A percentile compares a stretch with the other conserved stretches of the same genome.
Evolutionary conservation across 2,888 invertebrate genomes (phyloP).

Genomic region (Tupiocoris notatus): DNA sequence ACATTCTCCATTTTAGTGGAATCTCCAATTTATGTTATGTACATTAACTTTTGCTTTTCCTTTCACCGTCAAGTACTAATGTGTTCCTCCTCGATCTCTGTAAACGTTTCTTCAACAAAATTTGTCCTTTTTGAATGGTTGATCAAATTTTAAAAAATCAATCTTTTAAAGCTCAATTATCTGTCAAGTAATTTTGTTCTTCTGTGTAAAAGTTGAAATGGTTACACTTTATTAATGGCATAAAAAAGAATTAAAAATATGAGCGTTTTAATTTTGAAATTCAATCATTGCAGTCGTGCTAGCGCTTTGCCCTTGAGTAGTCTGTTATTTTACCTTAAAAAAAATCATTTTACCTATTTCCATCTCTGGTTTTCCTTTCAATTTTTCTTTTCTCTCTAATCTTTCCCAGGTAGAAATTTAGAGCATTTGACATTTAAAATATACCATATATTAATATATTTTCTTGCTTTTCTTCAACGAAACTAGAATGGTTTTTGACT

Average conservation of each 20-base stretch:
- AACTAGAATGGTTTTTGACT: not conserved
- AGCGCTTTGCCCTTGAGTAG: conserved; percentile 39
- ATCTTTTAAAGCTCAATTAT: no score
- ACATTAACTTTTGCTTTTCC: not conserved
- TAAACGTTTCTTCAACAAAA: no score
- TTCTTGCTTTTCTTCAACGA: conserved; percentile 9
- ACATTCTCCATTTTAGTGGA: not conserved
- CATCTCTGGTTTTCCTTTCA: not conserved
- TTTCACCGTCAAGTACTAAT: not conserved
- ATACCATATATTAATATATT: not conserved
- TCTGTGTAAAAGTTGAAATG: no score
- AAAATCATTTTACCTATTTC: no score
- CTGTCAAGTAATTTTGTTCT: no score
- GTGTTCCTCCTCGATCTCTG: no score
- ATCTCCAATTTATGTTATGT: not conserved
- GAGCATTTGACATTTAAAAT: conserved; percentile 20
- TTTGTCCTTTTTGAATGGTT: no score
- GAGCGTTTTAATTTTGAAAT: no score
- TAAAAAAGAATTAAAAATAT: no score
- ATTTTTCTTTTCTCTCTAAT: conserved; percentile 7
- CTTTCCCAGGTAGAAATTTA: conserved; percentile 14
- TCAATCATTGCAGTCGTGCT: conserved; percentile 18
- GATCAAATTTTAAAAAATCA: no score
- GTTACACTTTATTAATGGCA: no score
- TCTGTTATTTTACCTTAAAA: conserved; percentile 7